Conservation (phyloP, 2,113 vertebrate species). For the Actenoides hombroni region DNA sequence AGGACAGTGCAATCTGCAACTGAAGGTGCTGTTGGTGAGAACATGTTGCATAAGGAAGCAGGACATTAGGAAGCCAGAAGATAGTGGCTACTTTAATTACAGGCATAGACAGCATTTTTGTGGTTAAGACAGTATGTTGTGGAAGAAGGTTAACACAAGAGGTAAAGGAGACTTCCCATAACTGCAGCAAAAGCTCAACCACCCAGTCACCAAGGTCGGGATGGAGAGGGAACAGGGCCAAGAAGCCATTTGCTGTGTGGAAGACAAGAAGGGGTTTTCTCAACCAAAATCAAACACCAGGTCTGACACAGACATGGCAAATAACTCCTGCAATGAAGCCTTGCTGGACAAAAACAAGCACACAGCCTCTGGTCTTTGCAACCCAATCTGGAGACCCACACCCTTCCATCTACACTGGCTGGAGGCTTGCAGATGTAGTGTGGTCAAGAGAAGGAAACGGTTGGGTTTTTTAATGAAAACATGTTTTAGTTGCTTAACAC, state of each 20-base stretch:
- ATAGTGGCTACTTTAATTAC: neutral
- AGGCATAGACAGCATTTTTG: neutral
- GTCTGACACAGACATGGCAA: neutral
- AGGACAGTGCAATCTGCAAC: neutral
- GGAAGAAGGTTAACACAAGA: neutral
- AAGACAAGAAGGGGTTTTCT: neutral
- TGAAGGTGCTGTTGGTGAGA: neutral
- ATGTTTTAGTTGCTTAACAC: neutral
- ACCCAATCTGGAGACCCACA: neutral
- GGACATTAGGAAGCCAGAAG: neutral
- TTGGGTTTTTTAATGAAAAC: neutral
- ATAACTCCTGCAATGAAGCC: neutral
- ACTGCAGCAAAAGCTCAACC: neutral
- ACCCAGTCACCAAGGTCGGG: neutral
- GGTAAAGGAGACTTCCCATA: neutral
- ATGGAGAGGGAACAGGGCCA: neutral
- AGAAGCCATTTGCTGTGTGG: neutral
- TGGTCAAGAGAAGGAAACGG: neutral
- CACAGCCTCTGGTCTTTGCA: neutral
- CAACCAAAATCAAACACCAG: neutral
- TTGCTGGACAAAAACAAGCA: neutral
- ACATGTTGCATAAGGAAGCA: accelerated
- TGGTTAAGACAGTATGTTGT: neutral
- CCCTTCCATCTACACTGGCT: neutral
- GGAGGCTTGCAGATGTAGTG: neutral